Evolutionary conservation across 2,888 invertebrate genomes (phyloP), one percentile per base, ranked within the genome.

Genomic region (Cyaniris semiargus): DNA sequence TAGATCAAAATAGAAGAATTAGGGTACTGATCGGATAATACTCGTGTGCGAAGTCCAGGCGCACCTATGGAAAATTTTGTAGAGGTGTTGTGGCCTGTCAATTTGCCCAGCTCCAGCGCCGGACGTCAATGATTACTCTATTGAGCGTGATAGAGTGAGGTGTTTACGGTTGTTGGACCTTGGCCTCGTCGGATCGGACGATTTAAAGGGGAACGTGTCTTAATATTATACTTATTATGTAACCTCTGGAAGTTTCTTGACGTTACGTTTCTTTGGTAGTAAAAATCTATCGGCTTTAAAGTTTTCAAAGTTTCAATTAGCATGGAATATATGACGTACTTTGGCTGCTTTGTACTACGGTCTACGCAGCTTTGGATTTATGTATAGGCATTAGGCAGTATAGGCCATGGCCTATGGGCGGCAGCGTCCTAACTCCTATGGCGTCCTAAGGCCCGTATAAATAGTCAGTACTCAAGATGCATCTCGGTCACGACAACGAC

Each of bases 91-190:
- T 79, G 76, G 74, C 7, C 53, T 75, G 79, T 15, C 78, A 80
- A 80, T 80, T 80, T 79, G 79, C 81, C 82, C 80, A 83, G 79
- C 77, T 77, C 66, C 77, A 79, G 70, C 76, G 79, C 82, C 83
- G 85, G 85, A 85, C 81, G 83, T 78, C 44, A 78, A 77, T 80
- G 80, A 83, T 84, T 83, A 83, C 81, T 80, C 81, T 81, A 84
- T 84, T 84, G 82, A 83, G 79, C 78, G 80, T 80, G 82, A 70
- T 70, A 71, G 31, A 70, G 71, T 71, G 76, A 77, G 76, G 76
- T 77, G 83, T 82, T 83, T 81, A 80, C 79, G 79, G 77, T 78
- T 82, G 82, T 78, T 82, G 82, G 80, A 84, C 84, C 84, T 84
- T 84, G 84, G 82, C 81, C 82, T 80, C 81, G 81, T 78, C 78